Evolutionary conservation across 2,888 invertebrate genomes (phyloP), one percentile per base, ranked within the genome.

Genomic region (Myathropa florea): DNA sequence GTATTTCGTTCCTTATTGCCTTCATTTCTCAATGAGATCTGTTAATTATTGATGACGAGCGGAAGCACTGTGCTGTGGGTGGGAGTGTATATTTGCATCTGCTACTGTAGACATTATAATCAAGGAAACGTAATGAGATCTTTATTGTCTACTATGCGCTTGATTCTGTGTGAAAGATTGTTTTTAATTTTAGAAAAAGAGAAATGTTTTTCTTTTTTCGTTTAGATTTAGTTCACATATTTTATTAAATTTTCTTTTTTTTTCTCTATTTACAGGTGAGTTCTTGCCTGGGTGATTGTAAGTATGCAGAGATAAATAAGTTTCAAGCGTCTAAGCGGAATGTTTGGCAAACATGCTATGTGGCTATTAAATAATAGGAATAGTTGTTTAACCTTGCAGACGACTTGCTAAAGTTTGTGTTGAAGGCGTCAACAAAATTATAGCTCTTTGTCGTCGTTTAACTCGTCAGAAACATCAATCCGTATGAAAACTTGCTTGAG

Each of bases 241-340:
- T 59, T 57, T 64, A 46, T 61, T 60, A 28, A 53, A 53, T 60
- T 67, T 61, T 65, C 30, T 36, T 0, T 46, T 3, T 23, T 28
- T 68, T 63, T 33, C 63, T 81, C 61, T 75, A 14, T 60, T 80
- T 81, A 18, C 57, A 81, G 81, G 81, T 81, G 46, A 81, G 81
- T 63, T 14, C 12, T 7, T 4, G 33, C 4, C 6, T 59, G n/a
- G 26, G 28, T n/a, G 12, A 2, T 3, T 21, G 73, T 33, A 33
- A 73, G 63, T 63, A 46, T 46, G 46, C 7, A 3, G 10, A 12
- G 33, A 33, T 33, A 12, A 33, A 46, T 26, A 23, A 9, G 6
- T 14, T 30, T n/a, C 10, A 10, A 67, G 46, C 7, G 14, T 63
- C 4, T 9, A 10, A 9, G 2, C 6, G 7, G 28, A 4, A 28